Percentiles rank a stretch among this genome's conserved stretches.
phyloP scores from a whole-genome alignment of 2,888 invertebrate genomes.

The Laothoe populi region DNA sequence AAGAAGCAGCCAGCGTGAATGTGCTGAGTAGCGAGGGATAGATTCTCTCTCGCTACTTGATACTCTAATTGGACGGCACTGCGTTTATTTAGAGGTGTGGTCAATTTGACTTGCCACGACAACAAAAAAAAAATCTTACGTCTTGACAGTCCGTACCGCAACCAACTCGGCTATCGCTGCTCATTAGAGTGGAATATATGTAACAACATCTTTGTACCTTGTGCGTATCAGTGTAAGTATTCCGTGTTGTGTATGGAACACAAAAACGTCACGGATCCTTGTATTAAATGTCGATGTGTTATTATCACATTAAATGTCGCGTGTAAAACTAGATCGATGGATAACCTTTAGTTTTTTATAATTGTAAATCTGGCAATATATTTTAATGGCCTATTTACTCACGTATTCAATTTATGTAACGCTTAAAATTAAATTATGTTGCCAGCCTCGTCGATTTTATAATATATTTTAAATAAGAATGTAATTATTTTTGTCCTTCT shows the following conservation, averaged over 20 bases:
- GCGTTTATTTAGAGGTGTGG: too few relatives aligned
- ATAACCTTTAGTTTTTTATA: conserved; percentile 2
- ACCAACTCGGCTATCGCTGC: too few relatives aligned
- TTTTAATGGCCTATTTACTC: conserved; percentile 3
- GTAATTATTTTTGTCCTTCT: background rate
- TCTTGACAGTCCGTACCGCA: too few relatives aligned
- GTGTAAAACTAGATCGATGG: conserved; percentile 6
- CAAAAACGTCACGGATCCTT: conserved; percentile 1
- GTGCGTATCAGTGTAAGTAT: background rate
- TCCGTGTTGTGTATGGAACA: background rate
- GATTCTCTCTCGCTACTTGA: too few relatives aligned
- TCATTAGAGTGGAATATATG: too few relatives aligned
- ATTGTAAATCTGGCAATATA: background rate
- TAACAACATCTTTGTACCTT: too few relatives aligned
- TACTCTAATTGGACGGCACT: too few relatives aligned
- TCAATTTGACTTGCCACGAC: too few relatives aligned
- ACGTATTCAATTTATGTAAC: background rate
- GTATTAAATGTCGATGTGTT: background rate
- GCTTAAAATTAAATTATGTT: background rate
- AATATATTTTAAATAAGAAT: background rate
- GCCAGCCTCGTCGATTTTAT: background rate
- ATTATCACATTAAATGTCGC: conserved; percentile 2
- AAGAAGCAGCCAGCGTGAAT: too few relatives aligned
- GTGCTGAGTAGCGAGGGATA: too few relatives aligned
- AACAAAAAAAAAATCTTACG: too few relatives aligned